These are phyloP conservation scores for Vidua macroura DNA, from an alignment of 2,113 vertebrate genomes.

Conservation along the genomic window DNA sequence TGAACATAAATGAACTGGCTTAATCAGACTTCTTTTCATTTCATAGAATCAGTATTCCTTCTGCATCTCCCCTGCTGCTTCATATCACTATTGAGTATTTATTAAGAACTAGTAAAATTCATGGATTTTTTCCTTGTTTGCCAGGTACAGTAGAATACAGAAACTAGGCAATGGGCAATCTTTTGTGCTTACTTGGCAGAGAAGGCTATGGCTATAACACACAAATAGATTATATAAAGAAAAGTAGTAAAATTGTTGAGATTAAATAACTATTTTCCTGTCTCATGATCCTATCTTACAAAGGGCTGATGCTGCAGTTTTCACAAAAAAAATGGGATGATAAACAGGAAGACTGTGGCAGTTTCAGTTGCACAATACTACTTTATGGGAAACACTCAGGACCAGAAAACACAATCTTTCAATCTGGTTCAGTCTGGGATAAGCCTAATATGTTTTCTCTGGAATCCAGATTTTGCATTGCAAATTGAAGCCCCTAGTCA, in stretches of 20 bases:
- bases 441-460: neutral
- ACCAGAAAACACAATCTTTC: neutral
- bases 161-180: conserved; percentile 49
- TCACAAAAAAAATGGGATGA: neutral
- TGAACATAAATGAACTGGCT: conserved; percentile 67
- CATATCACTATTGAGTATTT: conserved; percentile 67
- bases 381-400: neutral
- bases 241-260: conserved; percentile 53
- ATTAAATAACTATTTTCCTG: conserved; percentile 10
- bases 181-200: conserved; percentile 64
- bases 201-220: conserved; percentile 22
- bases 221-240: conserved; percentile 44
- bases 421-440: neutral
- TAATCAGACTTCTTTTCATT: conserved; percentile 67
- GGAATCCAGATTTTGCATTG: neutral
- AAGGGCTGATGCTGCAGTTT: neutral
- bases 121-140: conserved; percentile 50
- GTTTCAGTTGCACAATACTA: neutral
- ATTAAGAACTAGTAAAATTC: conserved; percentile 70
- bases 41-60: conserved; percentile 73
- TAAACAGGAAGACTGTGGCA: neutral
- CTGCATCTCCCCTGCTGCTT: conserved; percentile 71
- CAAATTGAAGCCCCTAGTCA: neutral
- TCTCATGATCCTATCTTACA: neutral
- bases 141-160: conserved; percentile 54